Percentiles rank a stretch among this genome's conserved stretches.
Conservation (phyloP, 1,140 invertebrate genomes). For the Listronotus bonariensis region DNA sequence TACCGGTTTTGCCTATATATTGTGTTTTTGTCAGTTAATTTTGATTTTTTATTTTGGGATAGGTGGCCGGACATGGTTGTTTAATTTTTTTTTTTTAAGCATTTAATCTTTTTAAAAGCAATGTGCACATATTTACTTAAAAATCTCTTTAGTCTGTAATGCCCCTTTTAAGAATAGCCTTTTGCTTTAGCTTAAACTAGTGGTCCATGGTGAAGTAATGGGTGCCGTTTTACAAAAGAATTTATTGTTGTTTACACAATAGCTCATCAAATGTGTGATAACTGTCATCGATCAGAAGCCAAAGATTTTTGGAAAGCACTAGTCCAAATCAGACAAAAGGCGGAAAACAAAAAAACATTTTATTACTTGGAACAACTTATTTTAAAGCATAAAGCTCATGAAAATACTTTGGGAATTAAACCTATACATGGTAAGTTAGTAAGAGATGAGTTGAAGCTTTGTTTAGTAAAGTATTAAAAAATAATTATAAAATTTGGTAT, state of each 20-base stretch:
- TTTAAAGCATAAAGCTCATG: slow-evolving; percentile 92
- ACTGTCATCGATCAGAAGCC: slow-evolving; percentile 95
- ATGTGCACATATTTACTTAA: no score
- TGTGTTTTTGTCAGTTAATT: no score
- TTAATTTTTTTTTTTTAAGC: no score
- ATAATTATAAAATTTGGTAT: no score
- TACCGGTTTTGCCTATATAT: no score
- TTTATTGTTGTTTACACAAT: slow-evolving; percentile 95
- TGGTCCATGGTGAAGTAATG: slow-evolving; percentile 93
- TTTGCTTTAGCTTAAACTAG: slow-evolving; percentile 80
- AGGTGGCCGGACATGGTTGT: no score
- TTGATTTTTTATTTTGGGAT: no score
- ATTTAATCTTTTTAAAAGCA: no score
- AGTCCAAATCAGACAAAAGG: slow-evolving; percentile 85
- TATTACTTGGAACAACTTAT: slow-evolving; percentile 98
- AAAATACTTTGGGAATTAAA: slow-evolving; percentile 92
- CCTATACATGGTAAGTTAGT: slow-evolving; percentile 75
- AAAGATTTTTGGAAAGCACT: slow-evolving; percentile 97
- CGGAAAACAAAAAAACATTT: slow-evolving; percentile 96
- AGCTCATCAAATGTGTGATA: slow-evolving; percentile 94
- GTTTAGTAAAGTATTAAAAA: no score
- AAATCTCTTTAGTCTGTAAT: no score
- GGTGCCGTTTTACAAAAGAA: slow-evolving; percentile 81
- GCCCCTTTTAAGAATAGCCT: no score
- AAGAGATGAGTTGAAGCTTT: neutral